phyloP scores from a whole-genome alignment of 2,888 invertebrate genomes.

The Apamea sordens region DNA sequence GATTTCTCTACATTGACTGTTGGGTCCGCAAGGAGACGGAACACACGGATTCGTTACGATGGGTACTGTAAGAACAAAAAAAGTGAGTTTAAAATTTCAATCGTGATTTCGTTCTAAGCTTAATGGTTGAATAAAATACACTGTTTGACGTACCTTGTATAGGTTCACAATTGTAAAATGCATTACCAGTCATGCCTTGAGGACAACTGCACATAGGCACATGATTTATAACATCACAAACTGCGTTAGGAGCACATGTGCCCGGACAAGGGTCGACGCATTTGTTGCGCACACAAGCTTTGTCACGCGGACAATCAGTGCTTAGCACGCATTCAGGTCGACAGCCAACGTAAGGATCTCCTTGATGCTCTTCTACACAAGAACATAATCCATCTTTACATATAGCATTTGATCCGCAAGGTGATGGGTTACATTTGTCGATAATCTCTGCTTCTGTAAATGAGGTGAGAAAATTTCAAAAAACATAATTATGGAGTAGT shows the following conservation, averaged over 20 bases:
- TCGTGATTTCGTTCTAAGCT: background rate
- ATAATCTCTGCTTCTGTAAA: conserved; percentile 74
- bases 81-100: background rate
- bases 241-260: conserved; percentile 92
- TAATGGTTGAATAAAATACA: background rate
- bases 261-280: conserved; percentile 93
- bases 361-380: conserved; percentile 91
- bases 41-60: conserved; percentile 91
- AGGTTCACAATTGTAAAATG: conserved; percentile 91
- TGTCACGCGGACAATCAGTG: conserved; percentile 91
- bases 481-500: background rate
- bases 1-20: conserved; percentile 92
- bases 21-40: conserved; percentile 94
- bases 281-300: conserved; percentile 92
- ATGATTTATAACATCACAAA: conserved; percentile 93
- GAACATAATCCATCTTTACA: conserved; percentile 91
- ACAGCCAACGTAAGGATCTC: conserved; percentile 92
- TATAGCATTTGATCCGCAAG: conserved; percentile 92
- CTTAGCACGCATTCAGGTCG: conserved; percentile 93
- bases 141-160: conserved; percentile 80
- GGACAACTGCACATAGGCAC: conserved; percentile 93
- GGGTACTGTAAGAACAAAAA: conserved; percentile 77
- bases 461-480: conserved; percentile 12
- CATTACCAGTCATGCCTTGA: conserved; percentile 92
- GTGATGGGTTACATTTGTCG: conserved; percentile 91